phyloP scores from a whole-genome alignment of 2,797 vertebrate species.

The Malurus leucopterus region DNA sequence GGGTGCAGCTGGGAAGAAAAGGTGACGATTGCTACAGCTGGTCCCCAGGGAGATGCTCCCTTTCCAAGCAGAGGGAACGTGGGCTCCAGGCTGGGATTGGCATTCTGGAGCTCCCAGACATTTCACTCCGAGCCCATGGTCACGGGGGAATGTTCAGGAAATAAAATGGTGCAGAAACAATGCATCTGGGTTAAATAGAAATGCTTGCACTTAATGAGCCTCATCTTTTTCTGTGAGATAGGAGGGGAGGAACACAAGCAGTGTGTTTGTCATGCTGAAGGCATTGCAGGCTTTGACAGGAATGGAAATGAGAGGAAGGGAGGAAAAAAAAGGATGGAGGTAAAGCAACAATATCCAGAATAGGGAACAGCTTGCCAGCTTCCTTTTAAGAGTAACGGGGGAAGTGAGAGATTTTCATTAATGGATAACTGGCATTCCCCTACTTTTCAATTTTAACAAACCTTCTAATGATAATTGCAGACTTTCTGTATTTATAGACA shows the following conservation, averaged over 20 bases:
- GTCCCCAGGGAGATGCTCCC: background rate
- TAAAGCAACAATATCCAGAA: constrained; percentile 1
- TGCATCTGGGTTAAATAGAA: constrained; percentile 25
- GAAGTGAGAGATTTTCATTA: constrained; percentile 15
- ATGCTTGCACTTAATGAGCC: background rate
- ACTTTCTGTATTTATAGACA: constrained; percentile 55
- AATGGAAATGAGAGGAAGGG: constrained; percentile 45
- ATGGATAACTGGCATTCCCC: constrained; percentile 8
- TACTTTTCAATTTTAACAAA: constrained; percentile 63
- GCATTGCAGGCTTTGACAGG: constrained; percentile 27
- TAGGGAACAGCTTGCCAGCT: constrained; percentile 17
- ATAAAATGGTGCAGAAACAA: constrained; percentile 23
- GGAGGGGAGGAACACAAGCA: background rate
- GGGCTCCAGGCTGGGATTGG: background rate
- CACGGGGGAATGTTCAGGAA: background rate
- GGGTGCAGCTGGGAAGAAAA: background rate
- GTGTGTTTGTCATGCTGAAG: constrained; percentile 51
- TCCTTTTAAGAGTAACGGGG: background rate
- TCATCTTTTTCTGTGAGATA: background rate
- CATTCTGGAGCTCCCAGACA: background rate
- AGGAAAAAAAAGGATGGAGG: constrained; percentile 22
- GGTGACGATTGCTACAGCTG: background rate
- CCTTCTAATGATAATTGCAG: constrained; percentile 66
- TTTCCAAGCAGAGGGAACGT: fast-evolving
- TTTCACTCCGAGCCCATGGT: background rate